phyloP scores from a whole-genome alignment of 2,113 vertebrate genomes.

The Lipophrys pholis region DNA sequence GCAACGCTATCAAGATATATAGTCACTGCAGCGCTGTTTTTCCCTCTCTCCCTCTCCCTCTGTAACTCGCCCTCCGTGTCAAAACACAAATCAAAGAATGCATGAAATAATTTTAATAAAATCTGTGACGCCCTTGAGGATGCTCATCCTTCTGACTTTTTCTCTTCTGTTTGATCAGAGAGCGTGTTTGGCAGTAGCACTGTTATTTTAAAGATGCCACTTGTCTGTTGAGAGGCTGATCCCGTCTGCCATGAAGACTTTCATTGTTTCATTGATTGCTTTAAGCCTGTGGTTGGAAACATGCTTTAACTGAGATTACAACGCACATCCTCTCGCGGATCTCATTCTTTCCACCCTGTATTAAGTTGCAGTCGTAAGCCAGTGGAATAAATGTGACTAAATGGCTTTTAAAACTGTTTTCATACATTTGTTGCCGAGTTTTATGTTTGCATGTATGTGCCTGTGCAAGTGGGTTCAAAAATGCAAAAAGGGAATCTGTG shows the following conservation, averaged over 20 bases:
- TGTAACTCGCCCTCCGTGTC: background rate
- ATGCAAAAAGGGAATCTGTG: conserved; percentile 27
- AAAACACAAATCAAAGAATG: background rate
- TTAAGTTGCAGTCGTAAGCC: too few species aligned
- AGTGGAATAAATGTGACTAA: too few species aligned
- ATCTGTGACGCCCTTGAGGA: background rate
- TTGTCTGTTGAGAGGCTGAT: background rate
- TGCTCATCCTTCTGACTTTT: background rate
- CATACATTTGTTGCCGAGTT: background rate
- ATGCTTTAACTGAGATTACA: conserved; percentile 19
- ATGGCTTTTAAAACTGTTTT: too few species aligned
- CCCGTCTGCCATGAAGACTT: conserved; percentile 31
- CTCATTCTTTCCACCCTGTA: conserved; percentile 30
- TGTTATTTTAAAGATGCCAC: background rate
- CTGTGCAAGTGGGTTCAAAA: conserved; percentile 4
- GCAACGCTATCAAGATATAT: conserved; percentile 22
- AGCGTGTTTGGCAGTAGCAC: background rate
- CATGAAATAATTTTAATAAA: background rate
- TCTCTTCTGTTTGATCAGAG: background rate
- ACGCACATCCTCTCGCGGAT: conserved; percentile 13
- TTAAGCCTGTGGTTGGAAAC: conserved; percentile 34
- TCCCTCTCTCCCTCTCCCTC: background rate
- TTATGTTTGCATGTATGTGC: conserved; percentile 17
- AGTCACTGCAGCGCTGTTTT: background rate
- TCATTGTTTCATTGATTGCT: conserved; percentile 52